Evolutionary conservation across 1,140 invertebrate species (phyloP), one percentile per base, ranked within the genome.

Genomic region (Brachionus angularis): DNA sequence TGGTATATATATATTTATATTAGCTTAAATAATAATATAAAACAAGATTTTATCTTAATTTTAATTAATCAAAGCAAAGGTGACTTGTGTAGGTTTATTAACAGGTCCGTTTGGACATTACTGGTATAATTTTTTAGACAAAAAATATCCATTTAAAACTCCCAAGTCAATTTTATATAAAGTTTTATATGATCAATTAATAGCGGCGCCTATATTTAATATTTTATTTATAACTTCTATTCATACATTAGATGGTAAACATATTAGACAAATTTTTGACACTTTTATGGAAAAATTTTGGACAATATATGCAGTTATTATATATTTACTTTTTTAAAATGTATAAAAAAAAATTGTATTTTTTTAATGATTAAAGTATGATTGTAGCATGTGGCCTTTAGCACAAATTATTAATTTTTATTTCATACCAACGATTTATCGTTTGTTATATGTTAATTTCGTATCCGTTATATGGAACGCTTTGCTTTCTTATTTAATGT

Each of bases 381-480:
- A 67, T 18, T 67, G 62, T 34, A 21, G n/a, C n/a, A 49, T 67
- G 18, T 67, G 62, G 62, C 62, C 62, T 2, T 1, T 31, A 12
- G 33, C 29, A 8, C 62, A 67, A n/a, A 31, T 67, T 8, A 34
- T 67, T 3, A 67, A 67, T 36, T 67, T 67, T 47, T 67, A 29
- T 50, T 67, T 67, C 36, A 34, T 67, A 23, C 62, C 62, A 50
- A 50, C 27, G 5, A 21, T 67, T 10, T 67, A 67, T 29, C 62
- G 62, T 2, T 46, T 50, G 31, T 18, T 67, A 1, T 67, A 67
- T 25, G 44, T 67, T 2, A 67, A 67, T 50, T 46, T 67, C 18
- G 3, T 67, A n/a, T 46, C 62, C 12, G 42, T 67, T 34, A 47
- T 67, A 31, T 67, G 62, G 62, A 67, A 67, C 25, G 62, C 62